These are phyloP conservation scores for Melanotaenia nigrans DNA, from an alignment of 2,797 vertebrate species.

Conservation along the genomic window DNA sequence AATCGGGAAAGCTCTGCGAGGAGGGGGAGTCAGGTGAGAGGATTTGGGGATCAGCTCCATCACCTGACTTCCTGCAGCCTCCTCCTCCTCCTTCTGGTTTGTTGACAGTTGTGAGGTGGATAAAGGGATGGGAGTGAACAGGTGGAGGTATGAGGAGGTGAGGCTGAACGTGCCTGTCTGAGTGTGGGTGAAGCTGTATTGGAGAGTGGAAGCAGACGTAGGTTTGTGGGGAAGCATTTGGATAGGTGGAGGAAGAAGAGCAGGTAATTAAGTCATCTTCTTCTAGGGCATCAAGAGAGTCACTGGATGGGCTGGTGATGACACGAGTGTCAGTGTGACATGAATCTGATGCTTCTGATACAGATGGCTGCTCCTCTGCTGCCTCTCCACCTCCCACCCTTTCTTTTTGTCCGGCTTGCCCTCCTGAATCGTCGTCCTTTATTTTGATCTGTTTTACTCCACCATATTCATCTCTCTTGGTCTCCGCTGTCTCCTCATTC, in stretches of 20 bases:
- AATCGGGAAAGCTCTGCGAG: background rate
- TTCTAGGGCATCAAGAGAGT: slow-evolving; percentile 92
- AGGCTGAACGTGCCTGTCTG: slow-evolving; percentile 25
- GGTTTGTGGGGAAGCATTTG: slow-evolving; percentile 21
- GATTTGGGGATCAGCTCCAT: slow-evolving; percentile 57
- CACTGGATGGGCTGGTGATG: slow-evolving; percentile 89
- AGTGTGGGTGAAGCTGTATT: slow-evolving; percentile 55
- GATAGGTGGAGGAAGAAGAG: slow-evolving; percentile 82
- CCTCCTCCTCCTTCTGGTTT: background rate
- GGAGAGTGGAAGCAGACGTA: slow-evolving; percentile 41
- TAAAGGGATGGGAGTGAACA: slow-evolving; percentile 66
- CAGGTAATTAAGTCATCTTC: slow-evolving; percentile 89
- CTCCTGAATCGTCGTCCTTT: background rate
- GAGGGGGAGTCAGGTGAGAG: slow-evolving; percentile 15
- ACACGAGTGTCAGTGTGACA: slow-evolving; percentile 84
- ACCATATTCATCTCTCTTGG: slow-evolving; percentile 3
- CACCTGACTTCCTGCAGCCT: slow-evolving; percentile 45
- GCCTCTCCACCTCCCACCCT: slow-evolving; percentile 19
- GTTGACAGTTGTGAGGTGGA: slow-evolving; percentile 34
- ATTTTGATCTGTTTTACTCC: slow-evolving; percentile 64
- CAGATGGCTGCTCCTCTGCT: slow-evolving; percentile 67
- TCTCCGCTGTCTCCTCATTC: slow-evolving; percentile 7
- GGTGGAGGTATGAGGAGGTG: slow-evolving; percentile 70
- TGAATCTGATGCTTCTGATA: slow-evolving; percentile 91
- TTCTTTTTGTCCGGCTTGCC: slow-evolving; percentile 6